Percentiles rank a stretch among this genome's conserved stretches.
Conservation (phyloP, 2,113 vertebrate species). For the Gnathonemus longibarbis region DNA sequence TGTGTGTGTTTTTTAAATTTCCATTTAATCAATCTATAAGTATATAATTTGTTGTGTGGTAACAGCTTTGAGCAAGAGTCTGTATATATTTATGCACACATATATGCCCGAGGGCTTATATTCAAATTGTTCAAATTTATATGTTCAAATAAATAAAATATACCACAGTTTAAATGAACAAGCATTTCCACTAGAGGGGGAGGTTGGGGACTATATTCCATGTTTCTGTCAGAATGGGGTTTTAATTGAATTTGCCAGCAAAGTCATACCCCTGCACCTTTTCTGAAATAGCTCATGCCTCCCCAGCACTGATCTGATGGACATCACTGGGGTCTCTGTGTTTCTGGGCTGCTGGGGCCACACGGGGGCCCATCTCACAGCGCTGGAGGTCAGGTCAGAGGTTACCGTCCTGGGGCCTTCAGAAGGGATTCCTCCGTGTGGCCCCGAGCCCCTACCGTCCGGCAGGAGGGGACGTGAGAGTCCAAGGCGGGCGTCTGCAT, state of each 20-base stretch:
- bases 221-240: background rate
- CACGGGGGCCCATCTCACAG: background rate
- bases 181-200: background rate
- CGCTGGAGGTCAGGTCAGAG: background rate
- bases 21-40: background rate
- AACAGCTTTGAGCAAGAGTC: background rate
- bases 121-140: background rate
- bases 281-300: background rate
- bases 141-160: background rate
- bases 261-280: background rate
- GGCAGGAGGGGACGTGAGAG: background rate
- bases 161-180: background rate
- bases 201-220: background rate
- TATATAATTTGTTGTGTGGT: background rate
- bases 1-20: background rate
- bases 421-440: background rate
- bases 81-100: background rate
- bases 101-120: background rate
- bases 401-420: background rate
- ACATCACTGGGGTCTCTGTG: background rate
- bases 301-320: background rate
- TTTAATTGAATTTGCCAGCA: background rate
- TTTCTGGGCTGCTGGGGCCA: background rate
- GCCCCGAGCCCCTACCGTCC: background rate
- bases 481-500: slow-evolving; percentile 15